phyloP scores from a whole-genome alignment of 2,113 vertebrate genomes.

The Pogonocichla stellata region DNA sequence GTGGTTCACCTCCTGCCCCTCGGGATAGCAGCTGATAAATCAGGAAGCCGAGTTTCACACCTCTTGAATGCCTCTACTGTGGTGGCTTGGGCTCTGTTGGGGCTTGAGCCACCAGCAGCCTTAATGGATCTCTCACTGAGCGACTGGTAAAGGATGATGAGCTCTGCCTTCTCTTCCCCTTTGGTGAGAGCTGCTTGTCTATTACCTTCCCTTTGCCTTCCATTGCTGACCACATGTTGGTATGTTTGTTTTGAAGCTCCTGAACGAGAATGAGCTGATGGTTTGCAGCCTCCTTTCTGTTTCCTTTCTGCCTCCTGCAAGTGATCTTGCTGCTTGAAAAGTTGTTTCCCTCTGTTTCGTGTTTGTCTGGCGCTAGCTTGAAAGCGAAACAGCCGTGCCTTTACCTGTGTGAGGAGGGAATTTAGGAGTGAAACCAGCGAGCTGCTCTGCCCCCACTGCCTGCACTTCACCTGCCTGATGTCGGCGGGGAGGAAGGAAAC shows the following conservation, averaged over 20 bases:
- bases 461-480: not conserved
- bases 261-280: rapidly evolving
- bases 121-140: not conserved
- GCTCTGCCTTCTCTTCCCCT: not conserved
- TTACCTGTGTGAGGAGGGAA: rapidly evolving
- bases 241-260: not conserved
- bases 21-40: constrained; percentile 30
- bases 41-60: not conserved
- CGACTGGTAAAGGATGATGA: not conserved
- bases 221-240: rapidly evolving
- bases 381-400: rapidly evolving
- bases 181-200: rapidly evolving
- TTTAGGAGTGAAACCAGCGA: rapidly evolving
- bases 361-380: rapidly evolving
- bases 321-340: not conserved
- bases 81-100: not conserved
- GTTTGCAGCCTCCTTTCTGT: not conserved
- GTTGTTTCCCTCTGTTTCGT: not conserved
- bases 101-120: not conserved
- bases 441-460: not conserved
- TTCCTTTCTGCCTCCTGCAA: not conserved
- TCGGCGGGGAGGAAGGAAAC: not conserved
- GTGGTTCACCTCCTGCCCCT: constrained; percentile 37
- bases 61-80: not conserved
- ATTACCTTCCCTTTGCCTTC: not conserved